Base-by-base conservation (phyloP, 2,888 invertebrate genomes). In the Lochmaea capreae region DNA sequence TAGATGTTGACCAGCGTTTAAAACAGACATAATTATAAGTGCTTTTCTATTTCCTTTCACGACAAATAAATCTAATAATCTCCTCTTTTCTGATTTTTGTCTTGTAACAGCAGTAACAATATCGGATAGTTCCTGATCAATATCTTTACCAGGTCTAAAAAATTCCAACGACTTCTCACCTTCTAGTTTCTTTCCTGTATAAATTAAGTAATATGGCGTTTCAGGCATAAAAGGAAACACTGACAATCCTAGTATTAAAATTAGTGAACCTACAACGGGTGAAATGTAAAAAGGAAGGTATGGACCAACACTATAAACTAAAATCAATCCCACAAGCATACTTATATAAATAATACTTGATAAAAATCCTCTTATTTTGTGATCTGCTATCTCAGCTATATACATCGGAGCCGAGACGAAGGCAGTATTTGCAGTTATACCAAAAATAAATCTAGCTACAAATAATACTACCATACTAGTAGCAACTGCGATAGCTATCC, bases 401-500 rank as follows among this genome's bases (percentile, higher is more conserved):
- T 86, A 87, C 87, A 87, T 87, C 11, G 87, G 87, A 0, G 86
- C 86, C 6, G 87, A 84, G 2, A 87, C 87, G 75, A 87, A 87
- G 5, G 86, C 86, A n/a, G 86, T 85, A 68, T 87, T 86, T 12
- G 86, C 86, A 4, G 86, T 86, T 65, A 86, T 76, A 0, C 87
- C 87, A 1, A 85, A 83, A 49, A 87, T 69, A 68, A 86, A 83
- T 76, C 80, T 81, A 0, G 86, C 86, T 3, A 84, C 81, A 77
- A 84, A 86, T 3, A 87, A 75, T 67, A 84, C 83, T 33, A 81
- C 81, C 4, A 85, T 81, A 46, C 83, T 80, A 46, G 82, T 79
- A 3, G 85, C 86, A 8, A 84, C 71, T 5, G 84, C 86, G 22
- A 85, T 85, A 18, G 87, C 77, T 69, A 86, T 80, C 87, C 87